These are phyloP conservation scores for Eulimnadia texana DNA, from an alignment of 1,140 invertebrate species.

Conservation along the genomic window DNA sequence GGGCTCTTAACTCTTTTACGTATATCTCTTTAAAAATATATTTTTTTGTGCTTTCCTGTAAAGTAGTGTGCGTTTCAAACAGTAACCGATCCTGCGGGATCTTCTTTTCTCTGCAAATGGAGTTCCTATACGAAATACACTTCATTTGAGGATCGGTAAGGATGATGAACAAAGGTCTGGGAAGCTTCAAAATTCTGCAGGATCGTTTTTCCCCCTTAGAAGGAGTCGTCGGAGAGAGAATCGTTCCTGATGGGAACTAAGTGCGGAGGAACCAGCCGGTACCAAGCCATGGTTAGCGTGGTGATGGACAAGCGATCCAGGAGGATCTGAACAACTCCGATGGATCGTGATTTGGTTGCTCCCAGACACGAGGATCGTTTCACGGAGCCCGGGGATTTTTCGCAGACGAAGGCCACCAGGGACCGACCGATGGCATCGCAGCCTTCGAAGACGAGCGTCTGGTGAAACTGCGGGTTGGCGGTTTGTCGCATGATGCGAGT, in stretches of 20 bases:
- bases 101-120: too few relatives aligned
- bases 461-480: conserved; percentile 65
- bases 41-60: too few relatives aligned
- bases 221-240: neutral
- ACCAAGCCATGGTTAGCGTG: conserved; percentile 68
- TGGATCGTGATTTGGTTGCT: conserved; percentile 61
- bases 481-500: conserved; percentile 63
- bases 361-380: neutral
- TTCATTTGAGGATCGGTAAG: too few relatives aligned
- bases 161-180: too few relatives aligned
- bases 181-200: too few relatives aligned
- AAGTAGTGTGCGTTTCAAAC: too few relatives aligned
- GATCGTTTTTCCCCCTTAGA: too few relatives aligned
- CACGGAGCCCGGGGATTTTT: neutral
- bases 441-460: conserved; percentile 71
- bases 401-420: conserved; percentile 56
- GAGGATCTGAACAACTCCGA: conserved; percentile 70
- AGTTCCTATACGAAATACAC: too few relatives aligned
- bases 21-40: too few relatives aligned
- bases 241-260: conserved; percentile 34
- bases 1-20: too few relatives aligned
- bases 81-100: too few relatives aligned
- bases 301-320: conserved; percentile 61
- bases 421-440: conserved; percentile 70
- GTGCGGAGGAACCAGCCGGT: conserved; percentile 69